Conservation (phyloP, 2,888 invertebrate species). For the Sipunculus nudus region DNA sequence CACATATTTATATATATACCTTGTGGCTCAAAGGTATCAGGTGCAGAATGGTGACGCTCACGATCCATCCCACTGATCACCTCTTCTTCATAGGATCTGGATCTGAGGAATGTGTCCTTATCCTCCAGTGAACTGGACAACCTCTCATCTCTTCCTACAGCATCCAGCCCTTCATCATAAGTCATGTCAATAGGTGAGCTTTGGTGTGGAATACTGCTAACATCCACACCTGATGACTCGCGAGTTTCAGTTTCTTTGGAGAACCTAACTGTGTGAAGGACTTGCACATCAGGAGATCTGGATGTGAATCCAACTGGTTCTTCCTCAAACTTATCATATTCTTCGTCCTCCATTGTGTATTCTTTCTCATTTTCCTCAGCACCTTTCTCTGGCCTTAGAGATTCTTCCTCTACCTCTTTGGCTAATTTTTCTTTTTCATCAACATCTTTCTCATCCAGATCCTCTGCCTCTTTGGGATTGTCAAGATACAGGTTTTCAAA, state of each 20-base stretch:
- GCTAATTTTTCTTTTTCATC: slow-evolving; percentile 20
- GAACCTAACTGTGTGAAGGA: background rate
- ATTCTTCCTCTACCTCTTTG: slow-evolving; percentile 36
- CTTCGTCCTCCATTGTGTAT: slow-evolving; percentile 15
- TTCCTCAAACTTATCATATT: slow-evolving; percentile 24
- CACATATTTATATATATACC: too few relatives aligned
- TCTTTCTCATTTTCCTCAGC: slow-evolving; percentile 31
- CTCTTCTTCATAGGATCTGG: slow-evolving; percentile 23
- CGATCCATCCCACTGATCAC: background rate
- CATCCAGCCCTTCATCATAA: slow-evolving; percentile 54
- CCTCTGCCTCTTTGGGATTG: slow-evolving; percentile 28
- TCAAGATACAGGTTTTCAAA: slow-evolving; percentile 58
- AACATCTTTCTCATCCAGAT: slow-evolving; percentile 32
- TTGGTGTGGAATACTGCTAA: too few relatives aligned
- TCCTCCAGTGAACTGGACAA: background rate
- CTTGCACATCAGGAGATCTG: too few relatives aligned
- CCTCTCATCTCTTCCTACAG: slow-evolving; percentile 38
- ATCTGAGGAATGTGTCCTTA: slow-evolving; percentile 7
- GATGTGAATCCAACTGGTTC: too few relatives aligned
- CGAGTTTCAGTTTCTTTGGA: too few relatives aligned
- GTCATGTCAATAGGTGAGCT: slow-evolving; percentile 51
- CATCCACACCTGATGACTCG: too few relatives aligned
- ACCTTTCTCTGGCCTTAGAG: slow-evolving; percentile 35
- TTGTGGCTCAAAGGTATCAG: background rate
- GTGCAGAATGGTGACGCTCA: background rate